Conservation (phyloP, 2,113 vertebrate genomes). For the Paradoxurus hermaphroditus region DNA sequence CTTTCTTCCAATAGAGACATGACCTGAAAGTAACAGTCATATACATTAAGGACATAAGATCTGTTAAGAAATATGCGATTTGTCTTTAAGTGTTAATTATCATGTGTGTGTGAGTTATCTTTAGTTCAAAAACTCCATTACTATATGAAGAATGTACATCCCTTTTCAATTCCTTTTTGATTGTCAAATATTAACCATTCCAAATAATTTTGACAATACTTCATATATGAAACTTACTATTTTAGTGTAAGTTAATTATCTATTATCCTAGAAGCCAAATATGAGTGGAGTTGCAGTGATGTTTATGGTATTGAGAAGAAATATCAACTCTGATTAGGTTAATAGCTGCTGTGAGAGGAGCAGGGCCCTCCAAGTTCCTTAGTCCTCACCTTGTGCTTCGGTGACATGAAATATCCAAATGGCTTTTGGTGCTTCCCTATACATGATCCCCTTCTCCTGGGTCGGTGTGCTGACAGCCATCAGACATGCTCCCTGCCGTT, state of each 20-base stretch:
- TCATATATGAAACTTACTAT: neutral
- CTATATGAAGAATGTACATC: neutral
- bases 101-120: neutral
- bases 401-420: neutral
- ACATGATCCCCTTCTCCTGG: neutral
- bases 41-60: neutral
- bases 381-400: neutral
- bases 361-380: neutral
- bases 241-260: neutral
- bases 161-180: neutral
- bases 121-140: neutral
- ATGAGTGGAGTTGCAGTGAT: neutral
- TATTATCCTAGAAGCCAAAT: neutral
- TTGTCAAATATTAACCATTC: neutral
- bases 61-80: neutral
- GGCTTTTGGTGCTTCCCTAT: neutral
- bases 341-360: neutral
- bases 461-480: neutral
- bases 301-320: neutral
- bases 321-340: neutral
- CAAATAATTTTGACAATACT: neutral
- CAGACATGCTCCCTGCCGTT: neutral
- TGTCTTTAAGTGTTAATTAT: neutral
- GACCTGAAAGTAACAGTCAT: neutral
- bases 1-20: neutral